A percentile compares a stretch with the other conserved stretches of the same genome.
Conservation (phyloP, 2,113 vertebrate genomes). For the Pteropus alecto region DNA sequence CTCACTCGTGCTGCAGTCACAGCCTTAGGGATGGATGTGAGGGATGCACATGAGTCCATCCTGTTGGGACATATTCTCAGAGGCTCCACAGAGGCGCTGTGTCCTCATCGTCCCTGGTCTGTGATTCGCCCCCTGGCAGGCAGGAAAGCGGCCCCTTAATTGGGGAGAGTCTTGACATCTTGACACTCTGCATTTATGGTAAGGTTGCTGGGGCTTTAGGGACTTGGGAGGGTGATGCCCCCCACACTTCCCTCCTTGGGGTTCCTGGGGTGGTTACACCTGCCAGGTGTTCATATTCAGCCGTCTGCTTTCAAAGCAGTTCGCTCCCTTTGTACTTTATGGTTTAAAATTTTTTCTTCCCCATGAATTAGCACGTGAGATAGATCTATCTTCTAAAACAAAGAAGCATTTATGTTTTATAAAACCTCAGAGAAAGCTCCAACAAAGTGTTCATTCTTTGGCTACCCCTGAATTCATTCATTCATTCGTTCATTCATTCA, state of each 20-base stretch:
- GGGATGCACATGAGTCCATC: fast-evolving
- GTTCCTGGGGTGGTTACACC: background rate
- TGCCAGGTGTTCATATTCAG: background rate
- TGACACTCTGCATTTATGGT: background rate
- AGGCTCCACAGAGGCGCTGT: background rate
- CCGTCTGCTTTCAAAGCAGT: background rate
- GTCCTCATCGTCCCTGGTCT: background rate
- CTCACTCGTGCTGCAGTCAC: background rate
- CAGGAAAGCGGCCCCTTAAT: background rate
- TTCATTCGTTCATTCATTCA: background rate
- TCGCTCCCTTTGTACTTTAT: background rate
- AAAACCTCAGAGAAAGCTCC: background rate
- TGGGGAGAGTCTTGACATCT: background rate
- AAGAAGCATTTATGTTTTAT: background rate
- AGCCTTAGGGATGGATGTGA: background rate
- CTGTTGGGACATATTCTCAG: background rate
- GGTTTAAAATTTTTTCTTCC: background rate
- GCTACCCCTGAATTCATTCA: background rate
- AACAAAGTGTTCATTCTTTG: background rate
- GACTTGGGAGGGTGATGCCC: background rate
- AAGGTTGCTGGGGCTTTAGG: background rate
- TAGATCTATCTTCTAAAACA: background rate
- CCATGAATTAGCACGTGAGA: background rate
- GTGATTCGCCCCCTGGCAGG: background rate
- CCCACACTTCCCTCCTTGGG: fast-evolving